Base-by-base conservation (phyloP, 2,888 invertebrate species). In the Rhamnusium bicolor region DNA sequence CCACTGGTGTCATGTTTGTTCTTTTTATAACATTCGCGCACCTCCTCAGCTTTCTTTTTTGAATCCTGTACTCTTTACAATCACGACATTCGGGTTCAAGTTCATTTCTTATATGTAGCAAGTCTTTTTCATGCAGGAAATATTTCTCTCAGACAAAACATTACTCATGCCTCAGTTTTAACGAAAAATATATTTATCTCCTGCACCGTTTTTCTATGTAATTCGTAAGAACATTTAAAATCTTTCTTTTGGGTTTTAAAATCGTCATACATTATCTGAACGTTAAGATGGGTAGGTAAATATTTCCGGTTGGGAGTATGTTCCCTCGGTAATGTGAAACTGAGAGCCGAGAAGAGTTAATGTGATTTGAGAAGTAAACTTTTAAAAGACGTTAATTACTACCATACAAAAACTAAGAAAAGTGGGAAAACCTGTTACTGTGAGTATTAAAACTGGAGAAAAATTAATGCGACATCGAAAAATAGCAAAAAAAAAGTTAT, bases 181-280 rank as follows among this genome's bases (percentile, higher is more conserved):
- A 19, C 27, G 16, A 60, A 60, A 19, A 16, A 32, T 14, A 60
- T 60, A 40, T 60, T 60, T 40, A 60, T 60, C 40, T 19, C 62
- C 47, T 46, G 46, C 46, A 62, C 62, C 21, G 46, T 5, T 47
- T 62, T 62, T 21, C 62, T 46, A 62, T 62, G 47, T 21, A 62
- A 21, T 46, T 62, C 62, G 21, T 62, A 62, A 18, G 62, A 49
- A 49, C 49, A 49, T 49, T 49, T 49, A 49, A 46, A 46, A 47
- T 62, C 21, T 62, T 46, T 47, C 7, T 62, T 19, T 47, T 46
- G 1, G 7, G 58, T 29, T 61, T 61, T 12, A 46, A 61, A 19
- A 46, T 61, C 40, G 18, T 24, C 19, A 18, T 32, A 60, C 46
- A 46, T 61, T 18, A 61, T 46, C 29, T 46, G 46, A 8, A 46